Conservation (phyloP, 2,797 vertebrate genomes). For the Sandelia bainsii region DNA sequence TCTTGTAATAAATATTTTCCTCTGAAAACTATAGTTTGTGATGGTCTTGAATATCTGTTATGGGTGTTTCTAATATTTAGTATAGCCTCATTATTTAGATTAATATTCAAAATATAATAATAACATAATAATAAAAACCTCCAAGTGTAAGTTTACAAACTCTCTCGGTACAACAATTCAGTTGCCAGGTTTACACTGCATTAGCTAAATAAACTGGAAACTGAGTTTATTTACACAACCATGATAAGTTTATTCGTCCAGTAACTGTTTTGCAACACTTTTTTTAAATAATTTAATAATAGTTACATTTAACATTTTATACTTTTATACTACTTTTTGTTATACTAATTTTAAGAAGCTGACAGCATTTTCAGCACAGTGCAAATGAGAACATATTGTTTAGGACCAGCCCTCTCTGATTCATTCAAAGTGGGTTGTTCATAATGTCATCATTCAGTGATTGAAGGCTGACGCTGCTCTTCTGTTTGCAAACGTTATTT, state of each 20-base stretch:
- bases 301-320: not conserved
- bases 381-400: too few relatives aligned
- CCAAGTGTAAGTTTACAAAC: not conserved
- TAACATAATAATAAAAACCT: not conserved
- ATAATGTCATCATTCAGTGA: not conserved
- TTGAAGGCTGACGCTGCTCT: conserved; percentile 40
- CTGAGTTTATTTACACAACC: not conserved
- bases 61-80: not conserved
- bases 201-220: not conserved
- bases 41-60: not conserved
- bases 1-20: conserved; percentile 84
- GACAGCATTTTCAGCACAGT: not conserved
- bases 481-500: conserved; percentile 47
- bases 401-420: not conserved
- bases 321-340: too few relatives aligned
- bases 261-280: not conserved
- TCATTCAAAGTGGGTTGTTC: not conserved
- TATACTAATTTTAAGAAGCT: not conserved
- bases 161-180: not conserved
- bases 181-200: not conserved
- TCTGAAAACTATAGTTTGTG: conserved; percentile 38
- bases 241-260: not conserved
- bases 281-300: not conserved
- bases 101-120: not conserved
- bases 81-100: not conserved